phyloP scores from a whole-genome alignment of 1,140 invertebrate genomes.

The Hylyphantes graminicola region DNA sequence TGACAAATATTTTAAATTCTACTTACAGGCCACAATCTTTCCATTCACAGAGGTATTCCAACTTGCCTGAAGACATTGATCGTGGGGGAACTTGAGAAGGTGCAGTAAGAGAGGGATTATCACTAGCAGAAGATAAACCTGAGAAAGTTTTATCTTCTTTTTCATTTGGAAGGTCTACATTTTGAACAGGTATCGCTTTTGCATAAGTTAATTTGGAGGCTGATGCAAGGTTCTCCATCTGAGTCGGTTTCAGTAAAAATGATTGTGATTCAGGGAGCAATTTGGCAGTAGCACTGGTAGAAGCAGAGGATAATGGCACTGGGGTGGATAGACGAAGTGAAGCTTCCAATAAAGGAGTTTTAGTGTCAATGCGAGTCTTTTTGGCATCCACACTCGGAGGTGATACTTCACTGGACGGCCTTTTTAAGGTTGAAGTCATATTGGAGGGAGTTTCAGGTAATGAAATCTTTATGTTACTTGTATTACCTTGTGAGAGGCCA shows the following conservation, averaged over 20 bases:
- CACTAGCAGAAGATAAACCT: conserved; percentile 43
- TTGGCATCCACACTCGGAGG: conserved; percentile 25
- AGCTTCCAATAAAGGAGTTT: conserved; percentile 56
- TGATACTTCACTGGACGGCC: conserved; percentile 60
- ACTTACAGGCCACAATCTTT: conserved; percentile 83
- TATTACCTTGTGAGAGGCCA: conserved; percentile 55
- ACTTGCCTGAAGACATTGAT: conserved; percentile 55
- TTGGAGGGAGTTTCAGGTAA: conserved; percentile 56
- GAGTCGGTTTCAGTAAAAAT: conserved; percentile 37
- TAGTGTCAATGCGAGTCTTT: conserved; percentile 53
- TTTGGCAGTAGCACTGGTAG: conserved; percentile 20
- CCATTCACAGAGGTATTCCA: conserved; percentile 88
- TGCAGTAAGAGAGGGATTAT: conserved; percentile 48
- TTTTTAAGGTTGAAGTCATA: conserved; percentile 52
- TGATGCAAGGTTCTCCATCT: conserved; percentile 27
- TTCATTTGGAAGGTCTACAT: conserved; percentile 44
- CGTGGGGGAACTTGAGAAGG: conserved; percentile 59
- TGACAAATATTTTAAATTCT: neutral
- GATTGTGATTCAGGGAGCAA: conserved; percentile 43
- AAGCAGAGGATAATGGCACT: conserved; percentile 45
- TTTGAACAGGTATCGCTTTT: conserved; percentile 53
- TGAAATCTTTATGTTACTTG: conserved; percentile 55
- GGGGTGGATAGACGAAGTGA: conserved; percentile 42
- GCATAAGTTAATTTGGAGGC: conserved; percentile 36
- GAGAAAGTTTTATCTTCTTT: conserved; percentile 54